Base-by-base conservation (phyloP, 2,888 invertebrate species). In the Mesodorylaimus sp. region DNA sequence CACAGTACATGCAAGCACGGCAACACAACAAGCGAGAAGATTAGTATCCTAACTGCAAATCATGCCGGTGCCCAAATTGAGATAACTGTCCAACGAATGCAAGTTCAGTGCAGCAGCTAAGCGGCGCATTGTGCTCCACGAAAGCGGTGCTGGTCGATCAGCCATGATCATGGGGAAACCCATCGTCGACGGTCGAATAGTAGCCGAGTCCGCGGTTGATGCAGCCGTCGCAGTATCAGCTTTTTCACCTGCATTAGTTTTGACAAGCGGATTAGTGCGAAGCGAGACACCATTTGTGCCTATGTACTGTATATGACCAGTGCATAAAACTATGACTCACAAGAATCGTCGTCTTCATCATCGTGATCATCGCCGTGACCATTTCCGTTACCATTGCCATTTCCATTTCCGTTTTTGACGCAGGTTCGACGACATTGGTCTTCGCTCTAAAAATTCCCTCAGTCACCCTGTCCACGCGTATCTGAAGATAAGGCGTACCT, bases 391-490 rank as follows among this genome's bases (percentile, higher is more conserved):
- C 7, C 13, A 21, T 13, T 32, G 16, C 16, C 10, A 32, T 32
- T 32, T 10, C 5, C 41, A 21, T 21, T 39, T 39, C 41, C 7
- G 7, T 7, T 16, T 21, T 21, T 62, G 1, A 65, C 59, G 57
- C 71, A 70, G 21, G 63, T 60, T 38, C 58, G 56, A 53, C 63
- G 62, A 57, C 71, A 71, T 51, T 70, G 69, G 32, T 64, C 63
- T 52, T 66, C 63, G 3, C 66, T 66, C 51, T 62, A 59, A 48
- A 64, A 64, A 29, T 29, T 36, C 7, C 44, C 3, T 42, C 24
- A 19, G 7, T 26, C 3, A 10, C 44, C 5, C 44, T 39, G 7
- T 45, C n/a, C 44, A 46, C 7, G n/a, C 3, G 46, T 36, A 3
- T 46, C 10, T 46, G 7, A 39, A 5, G 3, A 21, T 21, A 46